phyloP scores from a whole-genome alignment of 2,888 invertebrate genomes.

The Nycteola revayana region DNA sequence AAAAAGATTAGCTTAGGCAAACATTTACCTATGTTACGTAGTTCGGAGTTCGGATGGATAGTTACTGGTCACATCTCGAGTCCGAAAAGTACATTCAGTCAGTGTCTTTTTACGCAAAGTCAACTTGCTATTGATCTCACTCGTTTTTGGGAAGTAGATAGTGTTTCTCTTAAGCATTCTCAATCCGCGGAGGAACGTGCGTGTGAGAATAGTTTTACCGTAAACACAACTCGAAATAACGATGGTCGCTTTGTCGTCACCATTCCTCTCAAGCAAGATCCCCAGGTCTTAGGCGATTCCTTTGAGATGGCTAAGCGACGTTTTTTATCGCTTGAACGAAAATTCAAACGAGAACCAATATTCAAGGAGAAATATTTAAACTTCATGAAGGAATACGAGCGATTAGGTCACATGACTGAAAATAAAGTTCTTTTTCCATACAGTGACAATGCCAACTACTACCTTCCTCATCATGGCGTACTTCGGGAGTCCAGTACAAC shows the following conservation, averaged over 20 bases:
- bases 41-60: conserved; percentile 17
- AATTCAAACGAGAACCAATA: neutral
- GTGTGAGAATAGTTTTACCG: neutral
- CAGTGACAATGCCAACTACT: conserved; percentile 9
- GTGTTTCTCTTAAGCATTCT: neutral
- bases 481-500: conserved; percentile 20
- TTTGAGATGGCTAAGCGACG: conserved; percentile 19
- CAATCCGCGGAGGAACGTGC: neutral
- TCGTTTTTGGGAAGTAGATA: conserved; percentile 1
- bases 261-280: conserved; percentile 6
- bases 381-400: conserved; percentile 6
- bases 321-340: conserved; percentile 18
- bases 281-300: conserved; percentile 20
- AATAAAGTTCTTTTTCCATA: neutral
- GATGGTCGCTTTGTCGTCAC: conserved; percentile 6
- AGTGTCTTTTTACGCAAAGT: neutral
- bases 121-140: neutral
- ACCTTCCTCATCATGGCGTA: conserved; percentile 31
- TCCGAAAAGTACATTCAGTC: neutral
- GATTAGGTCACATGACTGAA: conserved; percentile 10
- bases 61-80: neutral
- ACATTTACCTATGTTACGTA: conserved; percentile 15
- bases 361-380: conserved; percentile 8
- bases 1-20: conserved; percentile 11
- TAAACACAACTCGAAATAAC: conserved; percentile 1